Base-by-base conservation (phyloP, 2,113 vertebrate species). In the Pholis gunnellus region DNA sequence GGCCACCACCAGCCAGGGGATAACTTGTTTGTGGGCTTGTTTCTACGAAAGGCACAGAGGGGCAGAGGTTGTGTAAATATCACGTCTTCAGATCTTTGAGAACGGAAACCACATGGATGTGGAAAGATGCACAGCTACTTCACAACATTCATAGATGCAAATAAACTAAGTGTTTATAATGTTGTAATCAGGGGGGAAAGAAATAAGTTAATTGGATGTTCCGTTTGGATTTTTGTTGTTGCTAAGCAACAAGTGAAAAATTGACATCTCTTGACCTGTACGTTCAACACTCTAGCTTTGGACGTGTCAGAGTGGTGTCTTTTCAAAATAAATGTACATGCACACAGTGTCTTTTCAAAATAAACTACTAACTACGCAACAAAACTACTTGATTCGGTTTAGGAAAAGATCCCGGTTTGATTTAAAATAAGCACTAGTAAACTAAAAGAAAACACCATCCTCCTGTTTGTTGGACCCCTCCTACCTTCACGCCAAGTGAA, bases 1-100 rank as follows among this genome's bases (percentile, higher is more conserved):
- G 9, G 93, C 96, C 25, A 98, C 94, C 91, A 96, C 94, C 83
- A 97, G 92, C 94, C 97, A 94, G 4, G 97, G 96, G 84, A 97
- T 92, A 0, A 93, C 94, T 34, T 94, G 93, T 50, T 60, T 84
- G 36, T 87, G 88, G 50, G 91, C 70, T 57, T 92, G 91, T 88
- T 97, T 98, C 98, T 99, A 96, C 75, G 95, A 15, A 14, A 72
- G 3, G 14, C 3, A 61, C 17, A 77, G 5, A 42, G 22, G 20
- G 7, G 56, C 15, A 69, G 40, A 73, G 2, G 11, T 18, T 61
- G 63, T 3, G 60, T 8, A 9, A 6, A 17, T 1, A 29, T 22
- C 20, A 18, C 3, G 9, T 75, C 22, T 71, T 40, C 15, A 57
- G n/a, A 2, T 38, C 11, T 27, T 31, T 40, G n/a, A 15, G 17